These are phyloP conservation scores for Aotus griseimembra DNA, from an alignment of 2,797 vertebrate species.

Conservation along the genomic window DNA sequence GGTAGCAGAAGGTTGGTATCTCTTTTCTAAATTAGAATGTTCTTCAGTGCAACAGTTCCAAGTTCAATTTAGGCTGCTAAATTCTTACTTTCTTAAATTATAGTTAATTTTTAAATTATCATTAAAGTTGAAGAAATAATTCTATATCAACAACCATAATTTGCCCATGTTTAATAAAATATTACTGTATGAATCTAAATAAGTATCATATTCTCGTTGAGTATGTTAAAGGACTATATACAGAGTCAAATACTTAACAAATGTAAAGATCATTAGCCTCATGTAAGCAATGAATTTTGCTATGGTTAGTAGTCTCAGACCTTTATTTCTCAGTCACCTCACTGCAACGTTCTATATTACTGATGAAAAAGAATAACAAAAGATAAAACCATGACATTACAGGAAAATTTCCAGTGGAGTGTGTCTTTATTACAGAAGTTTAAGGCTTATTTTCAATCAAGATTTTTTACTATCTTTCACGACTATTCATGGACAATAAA, in stretches of 20 bases:
- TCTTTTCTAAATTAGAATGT: background rate
- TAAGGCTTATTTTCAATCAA: slow-evolving; percentile 73
- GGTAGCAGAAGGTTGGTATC: background rate
- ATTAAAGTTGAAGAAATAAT: background rate
- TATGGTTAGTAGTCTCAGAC: background rate
- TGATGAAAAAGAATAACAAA: slow-evolving; percentile 75
- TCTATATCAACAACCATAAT: background rate
- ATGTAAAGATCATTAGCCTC: slow-evolving; percentile 42
- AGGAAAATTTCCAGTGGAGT: slow-evolving; percentile 61
- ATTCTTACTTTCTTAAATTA: background rate
- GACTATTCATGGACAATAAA: slow-evolving; percentile 74
- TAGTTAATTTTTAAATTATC: background rate
- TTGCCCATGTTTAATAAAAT: background rate
- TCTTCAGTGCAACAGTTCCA: background rate
- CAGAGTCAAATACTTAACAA: slow-evolving; percentile 37
- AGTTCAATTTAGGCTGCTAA: background rate
- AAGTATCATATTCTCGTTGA: background rate
- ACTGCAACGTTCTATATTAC: slow-evolving; percentile 2
- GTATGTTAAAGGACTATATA: background rate
- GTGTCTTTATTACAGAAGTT: slow-evolving; percentile 69
- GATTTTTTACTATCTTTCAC: slow-evolving; percentile 51
- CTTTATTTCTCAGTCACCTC: slow-evolving; percentile 53
- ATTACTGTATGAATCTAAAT: background rate
- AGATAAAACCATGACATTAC: slow-evolving; percentile 62
- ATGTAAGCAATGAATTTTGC: slow-evolving; percentile 38